Percentiles rank a stretch among this genome's conserved stretches.
Conservation (phyloP, 2,797 vertebrate genomes). For the Dicrostonyx torquatus region DNA sequence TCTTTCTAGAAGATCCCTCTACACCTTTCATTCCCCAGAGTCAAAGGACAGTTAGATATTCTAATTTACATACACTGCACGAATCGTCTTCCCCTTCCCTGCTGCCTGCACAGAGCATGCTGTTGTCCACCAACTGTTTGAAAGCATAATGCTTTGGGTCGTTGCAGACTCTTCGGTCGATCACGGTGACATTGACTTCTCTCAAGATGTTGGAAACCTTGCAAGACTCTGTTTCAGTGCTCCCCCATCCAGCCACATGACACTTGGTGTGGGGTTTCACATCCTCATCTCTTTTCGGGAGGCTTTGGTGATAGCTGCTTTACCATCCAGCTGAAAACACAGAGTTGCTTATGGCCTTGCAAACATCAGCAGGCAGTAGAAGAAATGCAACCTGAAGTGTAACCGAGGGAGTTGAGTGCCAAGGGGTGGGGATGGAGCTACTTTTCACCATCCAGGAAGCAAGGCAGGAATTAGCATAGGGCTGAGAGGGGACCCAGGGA, state of each 20-base stretch:
- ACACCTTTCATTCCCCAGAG: not conserved
- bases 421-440: too few species aligned
- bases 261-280: constrained; percentile 72
- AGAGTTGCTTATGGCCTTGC: not conserved
- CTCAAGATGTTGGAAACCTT: fast-evolving
- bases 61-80: constrained; percentile 73
- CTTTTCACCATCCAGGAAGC: too few species aligned
- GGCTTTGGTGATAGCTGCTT: constrained; percentile 42
- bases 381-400: not conserved
- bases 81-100: constrained; percentile 69
- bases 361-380: not conserved
- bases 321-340: constrained; percentile 66
- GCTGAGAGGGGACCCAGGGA: not conserved
- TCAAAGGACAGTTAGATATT: not conserved
- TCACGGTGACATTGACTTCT: constrained; percentile 79
- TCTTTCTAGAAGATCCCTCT: not conserved
- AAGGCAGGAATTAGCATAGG: not conserved
- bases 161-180: constrained; percentile 58
- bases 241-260: constrained; percentile 78
- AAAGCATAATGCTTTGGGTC: constrained; percentile 19
- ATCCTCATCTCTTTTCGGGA: constrained; percentile 59
- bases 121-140: constrained; percentile 34
- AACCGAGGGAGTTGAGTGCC: not conserved
- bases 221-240: fast-evolving
- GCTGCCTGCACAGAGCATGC: constrained; percentile 79